Conservation (phyloP, 1,140 invertebrate species). For the Sitophilus oryzae region DNA sequence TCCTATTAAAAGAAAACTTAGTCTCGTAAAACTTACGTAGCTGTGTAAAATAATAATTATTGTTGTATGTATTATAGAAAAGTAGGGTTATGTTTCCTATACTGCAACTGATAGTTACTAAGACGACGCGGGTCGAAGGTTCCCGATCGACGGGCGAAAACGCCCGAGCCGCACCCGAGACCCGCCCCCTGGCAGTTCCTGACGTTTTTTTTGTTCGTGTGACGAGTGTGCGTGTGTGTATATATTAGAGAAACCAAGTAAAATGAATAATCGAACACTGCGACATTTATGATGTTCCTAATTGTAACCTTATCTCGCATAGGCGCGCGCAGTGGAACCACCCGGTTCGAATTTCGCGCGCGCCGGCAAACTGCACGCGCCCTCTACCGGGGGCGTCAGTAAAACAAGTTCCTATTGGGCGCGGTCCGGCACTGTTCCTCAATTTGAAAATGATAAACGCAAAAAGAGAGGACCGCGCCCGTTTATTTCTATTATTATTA, state of each 20-base stretch:
- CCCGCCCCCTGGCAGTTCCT: constrained; percentile 35
- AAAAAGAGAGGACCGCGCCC: constrained; percentile 33
- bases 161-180: too few relatives aligned
- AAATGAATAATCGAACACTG: constrained; percentile 14
- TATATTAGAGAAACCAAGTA: neutral
- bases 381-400: constrained; percentile 42
- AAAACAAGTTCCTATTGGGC: constrained; percentile 60
- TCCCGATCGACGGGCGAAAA: constrained; percentile 1
- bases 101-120: constrained; percentile 47
- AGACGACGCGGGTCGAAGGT: constrained; percentile 18
- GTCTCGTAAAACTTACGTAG: constrained; percentile 21
- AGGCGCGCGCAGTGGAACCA: neutral
- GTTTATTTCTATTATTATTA: constrained; percentile 43
- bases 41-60: constrained; percentile 42
- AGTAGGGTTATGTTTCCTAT: constrained; percentile 45
- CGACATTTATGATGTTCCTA: constrained; percentile 43
- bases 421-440: constrained; percentile 39
- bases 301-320: constrained; percentile 24
- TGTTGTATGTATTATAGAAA: constrained; percentile 42
- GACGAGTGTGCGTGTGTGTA: neutral
- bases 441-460: constrained; percentile 32
- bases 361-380: constrained; percentile 7
- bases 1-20: too few relatives aligned
- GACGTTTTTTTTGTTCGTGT: constrained; percentile 36
- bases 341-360: neutral